Conservation (phyloP, 2,888 invertebrate species). For the Drosophila percnosoma region DNA sequence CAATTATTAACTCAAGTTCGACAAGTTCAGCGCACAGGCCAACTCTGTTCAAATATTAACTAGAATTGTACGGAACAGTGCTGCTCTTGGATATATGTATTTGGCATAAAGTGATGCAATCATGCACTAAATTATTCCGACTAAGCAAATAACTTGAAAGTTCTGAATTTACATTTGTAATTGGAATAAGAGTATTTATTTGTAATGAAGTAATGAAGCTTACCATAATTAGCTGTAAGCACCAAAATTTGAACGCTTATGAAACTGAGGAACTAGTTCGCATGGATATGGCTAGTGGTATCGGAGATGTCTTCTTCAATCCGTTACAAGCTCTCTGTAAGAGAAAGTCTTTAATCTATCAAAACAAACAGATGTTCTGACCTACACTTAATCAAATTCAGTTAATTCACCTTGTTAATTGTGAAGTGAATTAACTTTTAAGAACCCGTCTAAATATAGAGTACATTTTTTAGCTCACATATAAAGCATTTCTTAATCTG, state of each 20-base stretch:
- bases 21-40: constrained; percentile 11
- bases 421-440: not conserved
- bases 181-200: too few relatives aligned
- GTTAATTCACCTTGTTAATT: not conserved
- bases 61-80: not conserved
- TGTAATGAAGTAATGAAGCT: not conserved
- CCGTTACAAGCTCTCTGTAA: not conserved
- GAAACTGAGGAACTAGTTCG: not conserved
- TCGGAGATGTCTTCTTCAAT: not conserved
- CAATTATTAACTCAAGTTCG: constrained; percentile 74
- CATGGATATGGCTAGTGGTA: not conserved
- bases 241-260: not conserved
- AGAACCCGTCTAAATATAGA: not conserved
- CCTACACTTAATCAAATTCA: not conserved
- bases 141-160: not conserved
- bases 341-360: not conserved
- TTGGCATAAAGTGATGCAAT: not conserved
- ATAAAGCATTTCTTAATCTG: not conserved
- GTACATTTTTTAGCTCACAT: not conserved
- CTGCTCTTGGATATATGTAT: not conserved
- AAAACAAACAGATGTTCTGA: not conserved
- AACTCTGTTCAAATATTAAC: constrained; percentile 7
- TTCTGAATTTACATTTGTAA: not conserved
- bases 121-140: not conserved
- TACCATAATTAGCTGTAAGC: not conserved